Conservation (phyloP, 2,888 invertebrate genomes). For the Drosophila multiciliata region DNA sequence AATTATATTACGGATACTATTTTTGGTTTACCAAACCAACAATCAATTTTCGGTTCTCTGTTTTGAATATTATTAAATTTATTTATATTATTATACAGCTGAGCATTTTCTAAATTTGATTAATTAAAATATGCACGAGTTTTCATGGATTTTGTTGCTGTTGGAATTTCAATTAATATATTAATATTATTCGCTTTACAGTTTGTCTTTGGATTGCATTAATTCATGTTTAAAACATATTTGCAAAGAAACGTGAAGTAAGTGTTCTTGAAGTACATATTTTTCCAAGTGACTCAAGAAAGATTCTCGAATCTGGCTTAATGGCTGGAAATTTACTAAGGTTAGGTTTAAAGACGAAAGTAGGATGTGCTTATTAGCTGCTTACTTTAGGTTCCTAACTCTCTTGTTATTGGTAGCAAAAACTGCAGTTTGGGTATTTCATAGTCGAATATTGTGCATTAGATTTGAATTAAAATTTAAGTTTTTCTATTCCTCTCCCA, state of each 20-base stretch:
- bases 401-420: not conserved
- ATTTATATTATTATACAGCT: not conserved
- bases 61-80: not conserved
- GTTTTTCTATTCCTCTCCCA: conserved; percentile 41
- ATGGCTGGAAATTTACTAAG: not conserved
- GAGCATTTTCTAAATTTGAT: not conserved
- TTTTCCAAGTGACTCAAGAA: not conserved
- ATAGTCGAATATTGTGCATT: conserved; percentile 26
- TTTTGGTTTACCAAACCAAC: not conserved
- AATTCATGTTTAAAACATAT: conserved; percentile 13
- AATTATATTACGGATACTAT: not conserved
- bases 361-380: not conserved
- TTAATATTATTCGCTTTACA: conserved; percentile 2
- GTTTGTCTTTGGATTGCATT: not conserved
- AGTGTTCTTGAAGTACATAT: conserved; percentile 3
- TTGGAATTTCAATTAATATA: conserved; percentile 12
- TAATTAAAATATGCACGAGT: not conserved
- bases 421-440: conserved; percentile 28
- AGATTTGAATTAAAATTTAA: conserved; percentile 13
- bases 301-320: not conserved
- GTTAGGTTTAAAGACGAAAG: too few relatives aligned
- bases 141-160: not conserved
- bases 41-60: not conserved
- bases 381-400: not conserved
- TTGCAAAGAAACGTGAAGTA: not conserved